Conservation (phyloP, 2,797 vertebrate species). For the Sebastiscus albofasciatus region DNA sequence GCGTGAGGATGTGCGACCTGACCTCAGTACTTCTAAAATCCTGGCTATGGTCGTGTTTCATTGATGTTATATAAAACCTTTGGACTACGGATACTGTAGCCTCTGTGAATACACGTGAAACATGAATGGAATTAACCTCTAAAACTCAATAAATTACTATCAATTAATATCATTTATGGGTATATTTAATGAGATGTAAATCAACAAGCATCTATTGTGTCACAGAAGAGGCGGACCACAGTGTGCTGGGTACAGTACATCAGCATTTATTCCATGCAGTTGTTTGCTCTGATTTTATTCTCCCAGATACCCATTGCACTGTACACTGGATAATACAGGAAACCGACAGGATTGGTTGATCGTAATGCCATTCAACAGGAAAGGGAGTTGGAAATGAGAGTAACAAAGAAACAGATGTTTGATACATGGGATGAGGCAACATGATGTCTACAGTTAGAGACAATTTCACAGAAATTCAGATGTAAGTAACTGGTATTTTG, state of each 20-base stretch:
- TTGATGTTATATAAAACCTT: not conserved
- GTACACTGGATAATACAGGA: constrained; percentile 89
- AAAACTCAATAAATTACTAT: not conserved
- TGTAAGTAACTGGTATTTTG: constrained; percentile 55
- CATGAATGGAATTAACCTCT: not conserved
- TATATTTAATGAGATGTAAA: not conserved
- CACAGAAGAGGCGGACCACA: constrained; percentile 33
- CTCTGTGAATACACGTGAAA: not conserved
- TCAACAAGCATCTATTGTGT: no score
- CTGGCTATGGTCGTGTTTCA: not conserved
- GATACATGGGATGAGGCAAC: constrained; percentile 65
- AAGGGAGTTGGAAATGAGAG: constrained; percentile 63
- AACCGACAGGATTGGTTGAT: constrained; percentile 85
- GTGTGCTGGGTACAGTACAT: constrained; percentile 85
- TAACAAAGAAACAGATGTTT: constrained; percentile 71
- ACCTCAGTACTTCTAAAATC: not conserved
- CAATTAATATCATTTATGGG: not conserved
- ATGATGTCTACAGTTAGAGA: constrained; percentile 75
- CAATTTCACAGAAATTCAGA: constrained; percentile 65
- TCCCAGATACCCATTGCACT: constrained; percentile 87
- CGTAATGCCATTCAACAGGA: constrained; percentile 82
- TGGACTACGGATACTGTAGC: not conserved
- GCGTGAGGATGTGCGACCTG: not conserved
- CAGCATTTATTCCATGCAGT: constrained; percentile 98
- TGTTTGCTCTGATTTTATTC: constrained; percentile 91